Percentiles rank a stretch among this genome's conserved stretches.
These are phyloP conservation scores for Lasioglossum pauxillum DNA, from an alignment of 2,888 invertebrate species.

Conservation along the genomic window DNA sequence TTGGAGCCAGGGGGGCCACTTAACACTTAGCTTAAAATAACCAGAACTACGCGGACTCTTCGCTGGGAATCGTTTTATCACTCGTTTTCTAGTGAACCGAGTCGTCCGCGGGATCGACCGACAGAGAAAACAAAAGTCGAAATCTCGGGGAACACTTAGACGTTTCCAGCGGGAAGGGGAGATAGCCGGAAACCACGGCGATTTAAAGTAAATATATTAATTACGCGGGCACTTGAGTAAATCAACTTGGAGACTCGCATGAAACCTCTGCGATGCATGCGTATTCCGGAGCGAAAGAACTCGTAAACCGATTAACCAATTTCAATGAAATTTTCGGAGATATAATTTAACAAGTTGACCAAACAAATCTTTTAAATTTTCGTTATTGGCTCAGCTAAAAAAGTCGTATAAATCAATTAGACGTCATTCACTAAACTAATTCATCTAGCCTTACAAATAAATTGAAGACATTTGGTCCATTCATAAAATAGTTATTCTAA, in stretches of 20 bases:
- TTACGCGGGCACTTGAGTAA: neutral
- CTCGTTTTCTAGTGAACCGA: slow-evolving; percentile 42
- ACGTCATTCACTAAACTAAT: too few relatives aligned
- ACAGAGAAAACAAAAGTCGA: slow-evolving; percentile 1
- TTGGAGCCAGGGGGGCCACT: slow-evolving; percentile 64
- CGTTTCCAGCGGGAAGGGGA: neutral
- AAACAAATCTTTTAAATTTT: too few relatives aligned
- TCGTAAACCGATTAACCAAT: too few relatives aligned
- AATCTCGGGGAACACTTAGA: neutral
- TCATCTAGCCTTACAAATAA: too few relatives aligned
- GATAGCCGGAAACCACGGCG: neutral
- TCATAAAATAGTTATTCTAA: too few relatives aligned
- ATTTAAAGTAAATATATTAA: slow-evolving; percentile 3
- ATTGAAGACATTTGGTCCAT: too few relatives aligned
- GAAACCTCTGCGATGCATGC: neutral
- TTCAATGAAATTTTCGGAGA: too few relatives aligned
- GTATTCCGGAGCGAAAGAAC: neutral
- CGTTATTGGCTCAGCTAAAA: too few relatives aligned
- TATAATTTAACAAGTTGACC: too few relatives aligned
- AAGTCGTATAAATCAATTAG: too few relatives aligned
- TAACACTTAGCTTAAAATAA: slow-evolving; percentile 77
- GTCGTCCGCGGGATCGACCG: slow-evolving; percentile 32
- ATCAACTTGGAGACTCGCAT: neutral
- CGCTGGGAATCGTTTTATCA: slow-evolving; percentile 49
- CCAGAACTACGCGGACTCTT: slow-evolving; percentile 56